Conservation (phyloP, 1,140 invertebrate species). For the Zaprionus ornatus region DNA sequence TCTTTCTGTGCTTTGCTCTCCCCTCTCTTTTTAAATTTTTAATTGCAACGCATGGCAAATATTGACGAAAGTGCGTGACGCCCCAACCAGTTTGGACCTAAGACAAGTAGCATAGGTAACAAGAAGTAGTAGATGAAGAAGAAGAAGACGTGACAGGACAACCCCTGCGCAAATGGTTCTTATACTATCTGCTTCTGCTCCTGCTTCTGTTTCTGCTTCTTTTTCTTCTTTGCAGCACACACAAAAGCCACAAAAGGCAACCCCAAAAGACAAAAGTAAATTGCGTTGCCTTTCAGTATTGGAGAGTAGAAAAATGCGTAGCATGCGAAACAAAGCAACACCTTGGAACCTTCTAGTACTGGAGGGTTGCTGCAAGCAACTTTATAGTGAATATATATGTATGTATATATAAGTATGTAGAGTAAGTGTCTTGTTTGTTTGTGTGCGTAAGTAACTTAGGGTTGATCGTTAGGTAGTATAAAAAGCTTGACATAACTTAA, state of each 20-base stretch:
- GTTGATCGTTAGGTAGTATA: neutral
- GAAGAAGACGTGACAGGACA: slow-evolving; percentile 26
- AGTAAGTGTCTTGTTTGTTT: slow-evolving; percentile 26
- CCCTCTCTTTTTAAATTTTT: slow-evolving; percentile 48
- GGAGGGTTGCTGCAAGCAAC: slow-evolving; percentile 38
- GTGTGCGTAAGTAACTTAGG: slow-evolving; percentile 13
- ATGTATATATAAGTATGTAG: slow-evolving; percentile 16
- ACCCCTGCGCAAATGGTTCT: slow-evolving; percentile 38
- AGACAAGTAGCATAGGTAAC: neutral
- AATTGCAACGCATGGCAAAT: slow-evolving; percentile 62
- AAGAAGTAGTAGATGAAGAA: neutral
- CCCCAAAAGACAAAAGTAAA: slow-evolving; percentile 71
- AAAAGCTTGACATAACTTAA: neutral
- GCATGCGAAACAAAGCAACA: slow-evolving; percentile 71
- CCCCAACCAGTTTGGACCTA: neutral
- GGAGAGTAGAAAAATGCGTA: slow-evolving; percentile 58
- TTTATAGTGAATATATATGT: neutral
- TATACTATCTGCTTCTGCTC: neutral
- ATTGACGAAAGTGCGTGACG: slow-evolving; percentile 61
- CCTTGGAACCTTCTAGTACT: slow-evolving; percentile 47
- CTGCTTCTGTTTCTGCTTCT: no score
- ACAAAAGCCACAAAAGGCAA: slow-evolving; percentile 68
- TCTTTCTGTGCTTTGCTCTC: neutral
- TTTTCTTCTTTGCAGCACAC: neutral
- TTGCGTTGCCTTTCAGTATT: slow-evolving; percentile 64